Conservation (phyloP, 2,797 vertebrate species). For the Ficedula albicollis region DNA sequence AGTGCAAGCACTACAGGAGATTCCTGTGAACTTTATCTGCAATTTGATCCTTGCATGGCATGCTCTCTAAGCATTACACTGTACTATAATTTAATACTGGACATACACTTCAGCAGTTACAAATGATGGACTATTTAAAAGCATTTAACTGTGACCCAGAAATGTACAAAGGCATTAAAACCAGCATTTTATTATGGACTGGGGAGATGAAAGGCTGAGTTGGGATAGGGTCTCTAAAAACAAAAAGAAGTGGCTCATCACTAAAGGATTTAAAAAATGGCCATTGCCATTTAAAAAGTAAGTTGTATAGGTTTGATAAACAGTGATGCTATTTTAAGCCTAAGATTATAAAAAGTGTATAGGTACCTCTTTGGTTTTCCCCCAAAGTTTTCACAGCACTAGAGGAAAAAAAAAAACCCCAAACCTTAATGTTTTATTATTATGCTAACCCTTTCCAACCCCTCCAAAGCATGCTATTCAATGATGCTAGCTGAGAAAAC, state of each 20-base stretch:
- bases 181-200: neutral
- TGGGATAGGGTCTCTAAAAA: neutral
- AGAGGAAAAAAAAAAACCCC: neutral
- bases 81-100: neutral
- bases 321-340: neutral
- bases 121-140: slow-evolving; percentile 24
- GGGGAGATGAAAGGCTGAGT: neutral
- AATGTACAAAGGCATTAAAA: neutral
- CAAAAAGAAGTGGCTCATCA: neutral
- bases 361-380: neutral
- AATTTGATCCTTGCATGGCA: slow-evolving; percentile 2
- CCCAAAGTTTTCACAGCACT: neutral
- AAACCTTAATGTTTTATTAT: neutral
- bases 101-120: neutral
- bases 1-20: neutral
- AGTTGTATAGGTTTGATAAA: neutral
- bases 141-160: neutral
- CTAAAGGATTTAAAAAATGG: neutral
- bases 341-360: neutral
- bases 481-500: neutral
- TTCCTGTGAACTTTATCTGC: slow-evolving; percentile 9
- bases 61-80: neutral
- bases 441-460: neutral
- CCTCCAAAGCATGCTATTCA: neutral
- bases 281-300: neutral